phyloP scores from a whole-genome alignment of 64 coral and sea anemone species.

The Hydrozoanthus tunicans region DNA sequence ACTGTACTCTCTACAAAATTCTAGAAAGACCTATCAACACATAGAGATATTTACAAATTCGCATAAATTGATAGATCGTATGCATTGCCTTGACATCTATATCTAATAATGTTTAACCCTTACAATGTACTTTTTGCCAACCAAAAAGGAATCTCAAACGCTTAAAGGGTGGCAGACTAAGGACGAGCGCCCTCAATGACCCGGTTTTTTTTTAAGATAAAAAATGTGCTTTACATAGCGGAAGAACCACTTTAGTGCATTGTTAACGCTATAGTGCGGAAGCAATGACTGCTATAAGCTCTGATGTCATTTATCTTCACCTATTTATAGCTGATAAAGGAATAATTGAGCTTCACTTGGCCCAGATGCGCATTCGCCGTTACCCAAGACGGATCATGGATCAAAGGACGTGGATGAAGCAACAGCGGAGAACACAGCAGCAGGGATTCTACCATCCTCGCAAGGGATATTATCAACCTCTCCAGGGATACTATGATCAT shows the following conservation, averaged over 20 bases:
- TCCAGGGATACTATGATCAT: background rate
- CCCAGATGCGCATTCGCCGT: background rate
- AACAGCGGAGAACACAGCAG: background rate
- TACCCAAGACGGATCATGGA: conserved; percentile 22
- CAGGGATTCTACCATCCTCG: background rate
- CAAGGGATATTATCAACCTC: background rate
- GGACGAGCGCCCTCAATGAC: background rate
- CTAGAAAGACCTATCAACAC: too few species aligned
- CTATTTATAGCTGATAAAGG: conserved; percentile 22
- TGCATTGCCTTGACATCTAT: too few species aligned
- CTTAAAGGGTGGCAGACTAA: background rate
- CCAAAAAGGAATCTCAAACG: background rate
- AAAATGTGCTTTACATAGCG: background rate
- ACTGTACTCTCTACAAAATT: too few species aligned
- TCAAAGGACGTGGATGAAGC: conserved; percentile 8
- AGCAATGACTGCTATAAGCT: background rate
- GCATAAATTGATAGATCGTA: too few species aligned
- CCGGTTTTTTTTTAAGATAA: conserved; percentile 19
- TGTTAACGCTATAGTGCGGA: background rate
- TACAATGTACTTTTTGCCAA: too few species aligned
- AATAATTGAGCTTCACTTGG: background rate
- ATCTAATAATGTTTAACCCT: too few species aligned
- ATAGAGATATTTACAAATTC: too few species aligned
- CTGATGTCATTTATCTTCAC: conserved; percentile 48
- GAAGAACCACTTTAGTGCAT: conserved; percentile 46